Base-by-base conservation (phyloP, 2,113 vertebrate species). In the Orycteropus afer region DNA sequence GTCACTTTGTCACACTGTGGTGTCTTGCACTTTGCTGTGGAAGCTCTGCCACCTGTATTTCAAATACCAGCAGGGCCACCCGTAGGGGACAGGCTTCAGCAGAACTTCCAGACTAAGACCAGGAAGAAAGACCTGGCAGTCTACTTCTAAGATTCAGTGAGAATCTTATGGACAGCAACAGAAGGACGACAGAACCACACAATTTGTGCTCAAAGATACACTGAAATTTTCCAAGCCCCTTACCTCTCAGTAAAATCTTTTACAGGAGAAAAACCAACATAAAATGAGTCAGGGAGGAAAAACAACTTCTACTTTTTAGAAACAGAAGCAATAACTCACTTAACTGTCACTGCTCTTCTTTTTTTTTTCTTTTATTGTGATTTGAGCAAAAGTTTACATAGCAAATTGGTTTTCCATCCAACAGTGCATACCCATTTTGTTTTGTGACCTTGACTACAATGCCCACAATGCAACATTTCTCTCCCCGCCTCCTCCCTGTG, bases 181-280 rank as follows among this genome's bases (percentile, higher is more conserved):
- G 34, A 34, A 5, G 7, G 17, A 71, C 45, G 20, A 27, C 18
- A 77, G n/a, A 79, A 29, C 29, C 77, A 9, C 37, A 47, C 5
- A 69, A 40, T 40, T 0, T 7, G 14, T 53, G 76, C 86, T 40
- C 49, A 47, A 22, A 71, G 45, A 42, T 49, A 40, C 0, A 47
- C 18, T 0, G 7, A 18, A 37, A 42, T 0, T 0, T 25, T n/a
- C 63, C 49, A 3, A 2, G 1, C 6, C 40, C 23, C 15, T 67
- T 47, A 27, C 6, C 3, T 69, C 61, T 53, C 49, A 11, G 7
- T 10, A 22, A 22, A n/a, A 14, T 3, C 57, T 47, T 7, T 29
- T 12, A 55, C 3, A 55, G 53, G n/a, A 37, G 15, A 53, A 37
- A 29, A 51, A 15, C 27, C 7, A 45, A 51, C n/a, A 7, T 0